Conservation (phyloP, 2,113 vertebrate species). For the Varanus komodoensis region DNA sequence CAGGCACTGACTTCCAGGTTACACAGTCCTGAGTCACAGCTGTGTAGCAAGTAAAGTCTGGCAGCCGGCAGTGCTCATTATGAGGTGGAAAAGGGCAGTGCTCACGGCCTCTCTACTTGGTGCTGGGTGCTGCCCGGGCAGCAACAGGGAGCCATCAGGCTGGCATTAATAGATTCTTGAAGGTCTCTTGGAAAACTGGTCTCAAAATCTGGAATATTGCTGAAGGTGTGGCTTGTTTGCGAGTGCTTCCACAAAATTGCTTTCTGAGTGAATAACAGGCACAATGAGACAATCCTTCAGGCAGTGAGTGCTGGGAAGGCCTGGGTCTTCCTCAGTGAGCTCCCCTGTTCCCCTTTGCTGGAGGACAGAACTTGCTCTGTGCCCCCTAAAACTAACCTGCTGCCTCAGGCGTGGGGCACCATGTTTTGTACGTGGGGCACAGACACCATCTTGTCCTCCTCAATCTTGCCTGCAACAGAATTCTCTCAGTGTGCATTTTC, state of each 20-base stretch:
- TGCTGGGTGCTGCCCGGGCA: background rate
- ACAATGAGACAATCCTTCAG: too few species aligned
- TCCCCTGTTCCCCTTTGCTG: too few species aligned
- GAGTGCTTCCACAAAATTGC: background rate
- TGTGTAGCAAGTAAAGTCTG: background rate
- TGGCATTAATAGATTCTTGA: background rate
- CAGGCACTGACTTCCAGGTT: background rate
- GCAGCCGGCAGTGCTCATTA: background rate
- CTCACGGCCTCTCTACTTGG: background rate
- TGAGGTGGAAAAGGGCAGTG: background rate
- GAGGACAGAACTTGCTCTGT: too few species aligned
- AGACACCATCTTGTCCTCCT: too few species aligned
- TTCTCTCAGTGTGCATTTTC: background rate
- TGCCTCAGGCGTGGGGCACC: too few species aligned
- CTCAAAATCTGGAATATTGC: background rate
- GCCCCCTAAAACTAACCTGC: too few species aligned
- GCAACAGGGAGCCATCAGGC: background rate
- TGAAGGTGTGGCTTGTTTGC: background rate
- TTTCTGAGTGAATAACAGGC: background rate
- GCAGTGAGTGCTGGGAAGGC: too few species aligned
- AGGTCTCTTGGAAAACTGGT: background rate
- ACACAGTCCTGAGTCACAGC: constrained; percentile 14
- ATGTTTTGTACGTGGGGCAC: too few species aligned
- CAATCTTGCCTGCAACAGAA: background rate
- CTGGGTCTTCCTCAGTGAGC: too few species aligned